phyloP scores from a whole-genome alignment of 2,113 vertebrate genomes.

The Heterocephalus glaber region DNA sequence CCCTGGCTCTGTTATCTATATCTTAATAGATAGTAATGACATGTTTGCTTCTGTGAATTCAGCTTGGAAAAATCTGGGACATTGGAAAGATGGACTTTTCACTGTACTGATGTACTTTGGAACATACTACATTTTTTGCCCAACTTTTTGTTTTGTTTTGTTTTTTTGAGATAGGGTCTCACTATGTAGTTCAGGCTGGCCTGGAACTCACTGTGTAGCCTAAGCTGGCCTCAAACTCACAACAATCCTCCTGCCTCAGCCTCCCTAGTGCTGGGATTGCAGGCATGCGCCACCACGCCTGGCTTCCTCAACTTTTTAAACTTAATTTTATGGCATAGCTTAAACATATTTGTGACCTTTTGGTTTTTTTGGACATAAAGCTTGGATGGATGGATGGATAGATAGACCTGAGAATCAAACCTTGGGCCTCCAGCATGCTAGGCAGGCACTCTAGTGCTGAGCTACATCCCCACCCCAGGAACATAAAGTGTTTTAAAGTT shows the following conservation, averaged over 20 bases:
- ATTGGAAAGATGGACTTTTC: background rate
- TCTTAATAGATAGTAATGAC: background rate
- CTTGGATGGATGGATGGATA: background rate
- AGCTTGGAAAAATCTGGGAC: background rate
- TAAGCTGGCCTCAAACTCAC: too few relatives aligned
- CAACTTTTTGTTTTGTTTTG: too few relatives aligned
- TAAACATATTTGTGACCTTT: background rate
- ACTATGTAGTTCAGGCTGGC: too few relatives aligned
- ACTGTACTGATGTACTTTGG: background rate
- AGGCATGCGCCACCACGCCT: too few relatives aligned
- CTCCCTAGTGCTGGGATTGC: too few relatives aligned
- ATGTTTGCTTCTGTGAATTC: background rate
- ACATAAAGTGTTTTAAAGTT: background rate
- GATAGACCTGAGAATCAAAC: background rate
- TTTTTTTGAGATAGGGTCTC: too few relatives aligned
- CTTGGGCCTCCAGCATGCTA: too few relatives aligned
- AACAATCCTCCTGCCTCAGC: too few relatives aligned
- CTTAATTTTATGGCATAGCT: background rate
- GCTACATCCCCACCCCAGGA: background rate
- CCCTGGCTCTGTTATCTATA: background rate
- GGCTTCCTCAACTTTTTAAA: conserved; percentile 13
- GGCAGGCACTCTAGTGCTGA: too few relatives aligned
- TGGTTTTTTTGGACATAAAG: background rate
- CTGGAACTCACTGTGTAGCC: too few relatives aligned
- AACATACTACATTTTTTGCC: background rate